Evolutionary conservation across 2,888 invertebrate genomes (phyloP).

Genomic region (Cylindroiulus punctatus): DNA sequence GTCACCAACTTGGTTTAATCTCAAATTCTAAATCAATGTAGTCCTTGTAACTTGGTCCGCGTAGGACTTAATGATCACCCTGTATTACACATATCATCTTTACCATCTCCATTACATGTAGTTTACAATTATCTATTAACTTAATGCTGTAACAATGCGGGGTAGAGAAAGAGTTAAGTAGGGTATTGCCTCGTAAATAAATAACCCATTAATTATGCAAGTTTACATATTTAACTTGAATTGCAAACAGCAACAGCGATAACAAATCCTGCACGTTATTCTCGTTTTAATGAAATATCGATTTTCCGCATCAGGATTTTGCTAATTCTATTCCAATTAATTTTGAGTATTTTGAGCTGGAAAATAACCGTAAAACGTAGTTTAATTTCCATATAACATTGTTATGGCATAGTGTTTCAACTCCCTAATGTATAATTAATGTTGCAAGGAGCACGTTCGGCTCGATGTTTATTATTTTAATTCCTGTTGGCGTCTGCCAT

Average conservation of each 20-base stretch:
- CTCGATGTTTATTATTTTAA: constrained; percentile 10
- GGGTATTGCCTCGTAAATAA: neutral
- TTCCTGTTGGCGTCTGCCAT: neutral
- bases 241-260: neutral
- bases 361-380: neutral
- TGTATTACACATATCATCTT: too few species aligned
- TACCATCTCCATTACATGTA: too few species aligned
- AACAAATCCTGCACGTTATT: neutral
- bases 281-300: neutral
- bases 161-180: neutral
- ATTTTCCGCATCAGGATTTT: neutral
- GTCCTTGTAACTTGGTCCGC: too few species aligned
- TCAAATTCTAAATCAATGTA: too few species aligned
- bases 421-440: neutral
- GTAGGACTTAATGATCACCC: too few species aligned
- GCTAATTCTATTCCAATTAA: constrained; percentile 20
- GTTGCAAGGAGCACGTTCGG: neutral
- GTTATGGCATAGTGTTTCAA: neutral
- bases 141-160: too few species aligned
- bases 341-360: neutral
- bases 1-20: too few species aligned
- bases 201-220: neutral
- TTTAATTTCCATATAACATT: constrained; percentile 25
- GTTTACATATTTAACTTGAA: neutral
- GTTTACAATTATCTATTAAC: too few species aligned